Percentiles rank a stretch among this genome's conserved stretches.
Evolutionary conservation across 2,113 vertebrate genomes (phyloP).

Genomic region (Tautogolabrus adspersus): DNA sequence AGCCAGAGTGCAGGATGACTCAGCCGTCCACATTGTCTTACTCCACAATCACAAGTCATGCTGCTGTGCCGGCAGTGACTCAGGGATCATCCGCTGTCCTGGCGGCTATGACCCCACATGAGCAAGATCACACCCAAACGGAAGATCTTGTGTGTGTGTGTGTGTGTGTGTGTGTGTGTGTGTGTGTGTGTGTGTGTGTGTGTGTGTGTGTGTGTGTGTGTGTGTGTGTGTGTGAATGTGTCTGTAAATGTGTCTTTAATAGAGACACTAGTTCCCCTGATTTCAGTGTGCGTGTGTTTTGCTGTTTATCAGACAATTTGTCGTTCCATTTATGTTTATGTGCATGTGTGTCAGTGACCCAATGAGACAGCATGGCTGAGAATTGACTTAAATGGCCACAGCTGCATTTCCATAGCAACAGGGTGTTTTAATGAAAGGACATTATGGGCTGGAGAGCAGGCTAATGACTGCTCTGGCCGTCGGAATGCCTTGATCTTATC

Average conservation of each 20-base stretch:
- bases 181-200: not conserved
- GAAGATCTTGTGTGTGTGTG: conserved; percentile 17
- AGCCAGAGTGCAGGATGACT: conserved; percentile 20
- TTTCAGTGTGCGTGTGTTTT: conserved; percentile 48
- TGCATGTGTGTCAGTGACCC: conserved; percentile 65
- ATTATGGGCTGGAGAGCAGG: conserved; percentile 79
- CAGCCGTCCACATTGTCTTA: conserved; percentile 5
- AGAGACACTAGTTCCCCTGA: not conserved
- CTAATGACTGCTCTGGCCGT: conserved; percentile 78
- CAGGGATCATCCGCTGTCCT: conserved; percentile 30
- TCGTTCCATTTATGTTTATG: conserved; percentile 54
- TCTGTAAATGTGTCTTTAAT: not conserved
- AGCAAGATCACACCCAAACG: conserved; percentile 14
- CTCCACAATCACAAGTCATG: conserved; percentile 27
- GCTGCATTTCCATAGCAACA: conserved; percentile 74
- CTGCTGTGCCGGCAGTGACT: conserved; percentile 13
- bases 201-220: not conserved
- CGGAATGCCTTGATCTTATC: conserved; percentile 85
- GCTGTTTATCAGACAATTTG: conserved; percentile 61
- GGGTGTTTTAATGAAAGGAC: conserved; percentile 77
- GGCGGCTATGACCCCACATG: conserved; percentile 42
- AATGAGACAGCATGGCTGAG: conserved; percentile 61
- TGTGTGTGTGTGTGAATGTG: not conserved
- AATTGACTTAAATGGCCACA: conserved; percentile 76
- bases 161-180: not conserved